Evolutionary conservation across 2,888 invertebrate genomes (phyloP), one percentile per base, ranked within the genome.

Genomic region (Tipula helvola): DNA sequence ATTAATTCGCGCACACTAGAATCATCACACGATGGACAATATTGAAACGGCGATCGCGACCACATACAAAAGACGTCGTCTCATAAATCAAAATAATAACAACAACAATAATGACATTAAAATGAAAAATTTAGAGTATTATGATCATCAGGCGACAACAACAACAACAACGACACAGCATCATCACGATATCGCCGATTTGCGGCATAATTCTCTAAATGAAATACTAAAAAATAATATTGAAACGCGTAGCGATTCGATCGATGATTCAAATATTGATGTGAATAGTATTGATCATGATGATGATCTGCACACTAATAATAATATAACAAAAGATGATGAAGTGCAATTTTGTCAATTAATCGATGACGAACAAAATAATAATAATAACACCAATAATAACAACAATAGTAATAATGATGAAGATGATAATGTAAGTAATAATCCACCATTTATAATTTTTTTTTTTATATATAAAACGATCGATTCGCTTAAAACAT

Each of bases 161-260:
- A 71, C 71, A 28, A 39, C 39, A 39, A 39, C 39, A 39, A 28
- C 28, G 28, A 28, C 28, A 28, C 36, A 10, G 3, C 83, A 84
- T 7, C 41, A 85, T 85, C 18, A 85, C 42, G 42, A 42, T 16
- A 85, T 85, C 2, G 18, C 85, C 16, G 85, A 85, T 42, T 18
- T 85, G 42, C 41, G 85, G 13, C 85, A 85, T 44, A 42, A 42
- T 13, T 85, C 85, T 3, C 42, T 85, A 3, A 85, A 85, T 7
- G 42, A 85, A 28, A 42, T 85, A 42, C 18, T 85, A 44, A 85
- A 85, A 85, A n/a, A 85, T 42, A 85, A 85, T 85, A 85, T 85
- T 16, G 85, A 85, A 85, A 85, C 18, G 44, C 39, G 39, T 44
- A 36, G n/a, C 36, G 28, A 28, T 28, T 84, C 41, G 84, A 84